Base-by-base conservation (phyloP, 2,888 invertebrate genomes). In the Hedya salicella region DNA sequence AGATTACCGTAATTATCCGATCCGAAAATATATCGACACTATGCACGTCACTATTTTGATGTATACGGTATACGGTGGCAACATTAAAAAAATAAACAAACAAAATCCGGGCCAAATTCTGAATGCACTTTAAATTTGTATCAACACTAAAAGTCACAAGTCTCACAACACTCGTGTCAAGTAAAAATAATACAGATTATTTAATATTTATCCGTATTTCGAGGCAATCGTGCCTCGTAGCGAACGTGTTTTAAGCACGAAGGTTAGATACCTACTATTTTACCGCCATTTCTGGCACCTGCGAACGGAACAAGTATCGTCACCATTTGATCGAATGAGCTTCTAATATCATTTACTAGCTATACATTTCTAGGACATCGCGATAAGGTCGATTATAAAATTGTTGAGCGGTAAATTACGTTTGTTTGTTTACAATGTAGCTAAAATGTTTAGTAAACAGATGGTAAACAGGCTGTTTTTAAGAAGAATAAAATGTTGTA, bases 211-310 rank as follows among this genome's bases (percentile, higher is more conserved):
- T 61, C 40, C 48, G 16, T 14, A 9, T 48, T 64, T 5, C 9
- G 52, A 52, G n/a, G 13, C 42, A 36, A 39, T 65, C 39, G 19
- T 19, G 73, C 69, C 77, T 76, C 21, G 82, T 76, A 50, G 71
- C 68, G 67, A 77, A 68, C 74, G 75, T 73, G 71, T 65, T 67
- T 42, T 21, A 53, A 67, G 57, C 69, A 63, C 71, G 72, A 70
- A 71, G 75, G 72, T 67, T 70, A 53, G 68, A 25, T 67, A 69
- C 64, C 67, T 65, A 75, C 75, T 76, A 67, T 69, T 73, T 76
- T 75, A 72, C 73, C 73, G 73, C 73, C 73, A 74, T 73, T 73
- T 70, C 70, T 72, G 68, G 62, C 68, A 63, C 54, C 63, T 59
- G 60, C 16, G 16, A 49, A 48, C 14, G 46, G 50, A 64, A 60